Base-by-base conservation (phyloP, 2,113 vertebrate genomes). In the Lota lota region DNA sequence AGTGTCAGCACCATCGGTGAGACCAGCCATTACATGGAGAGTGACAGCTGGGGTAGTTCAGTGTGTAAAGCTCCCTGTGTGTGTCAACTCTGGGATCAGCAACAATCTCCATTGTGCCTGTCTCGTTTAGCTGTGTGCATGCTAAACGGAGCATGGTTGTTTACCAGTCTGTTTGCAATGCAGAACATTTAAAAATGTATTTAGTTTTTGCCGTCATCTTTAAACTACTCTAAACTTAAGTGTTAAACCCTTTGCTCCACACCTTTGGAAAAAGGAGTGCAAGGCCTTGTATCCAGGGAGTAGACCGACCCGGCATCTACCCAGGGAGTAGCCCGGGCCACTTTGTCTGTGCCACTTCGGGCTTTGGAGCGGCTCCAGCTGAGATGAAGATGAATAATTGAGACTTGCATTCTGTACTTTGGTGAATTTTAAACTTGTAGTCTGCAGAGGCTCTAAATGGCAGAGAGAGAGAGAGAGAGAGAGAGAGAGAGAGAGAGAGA, bases 381-480 rank as follows among this genome's bases (percentile, higher is more conserved):
- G 67, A 68, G 71, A 11, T 47, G 40, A 69, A 50, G 86, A 92
- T 93, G 82, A 92, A 93, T 92, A 90, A 91, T 91, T 91, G 79
- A 92, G 70, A 61, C 67, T 67, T 67, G 79, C 87, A 77, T 89
- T 89, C 88, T 92, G 86, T 89, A 88, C 88, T 90, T 88, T 83
- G 74, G 86, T 87, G 91, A 88, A 91, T 91, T 89, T 91, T 88
- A 89, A 90, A 89, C 82, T 80, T 80, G 79, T 81, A 82, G 83
- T 88, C 88, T 87, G 88, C 81, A 77, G 88, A 85, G 89, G 82
- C 82, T 88, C 85, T 92, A 91, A 92, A 91, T 92, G 84, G 85
- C 75, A 61, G 72, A 75, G 83, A 81, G 80, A 70, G 40, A 50
- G 17, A 16, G 40, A 47, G 40, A 47, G 40, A 47, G 40, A 47